Conservation (phyloP, 2,888 invertebrate genomes). For the Mythimna vitellina region DNA sequence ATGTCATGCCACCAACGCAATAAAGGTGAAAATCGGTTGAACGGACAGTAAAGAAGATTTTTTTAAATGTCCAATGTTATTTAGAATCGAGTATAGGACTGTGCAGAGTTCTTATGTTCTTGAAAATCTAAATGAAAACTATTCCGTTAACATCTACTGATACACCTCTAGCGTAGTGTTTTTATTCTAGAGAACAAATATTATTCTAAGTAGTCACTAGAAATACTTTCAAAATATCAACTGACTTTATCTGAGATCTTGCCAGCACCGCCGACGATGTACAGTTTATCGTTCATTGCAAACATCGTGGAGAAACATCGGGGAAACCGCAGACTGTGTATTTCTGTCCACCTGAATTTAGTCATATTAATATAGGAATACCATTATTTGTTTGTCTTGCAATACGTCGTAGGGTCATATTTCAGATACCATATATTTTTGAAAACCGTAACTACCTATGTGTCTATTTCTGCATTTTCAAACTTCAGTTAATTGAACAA, state of each 20-base stretch:
- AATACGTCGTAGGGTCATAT: not conserved
- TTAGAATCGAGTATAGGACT: too few species aligned
- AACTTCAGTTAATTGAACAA: not conserved
- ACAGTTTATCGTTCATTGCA: constrained; percentile 91
- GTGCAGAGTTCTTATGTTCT: not conserved
- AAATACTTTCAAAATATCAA: constrained; percentile 5
- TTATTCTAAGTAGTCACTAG: not conserved
- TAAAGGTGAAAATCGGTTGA: too few species aligned
- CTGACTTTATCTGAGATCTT: constrained; percentile 86
- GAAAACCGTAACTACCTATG: too few species aligned
- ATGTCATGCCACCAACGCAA: too few species aligned
- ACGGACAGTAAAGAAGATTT: too few species aligned
- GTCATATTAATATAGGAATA: constrained; percentile 9
- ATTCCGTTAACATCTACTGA: not conserved
- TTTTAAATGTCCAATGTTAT: too few species aligned
- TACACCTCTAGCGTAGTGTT: not conserved
- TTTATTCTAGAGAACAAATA: not conserved
- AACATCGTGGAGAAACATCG: constrained; percentile 89
- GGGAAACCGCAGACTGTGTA: constrained; percentile 89
- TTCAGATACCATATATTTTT: not conserved
- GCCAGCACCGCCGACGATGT: constrained; percentile 93
- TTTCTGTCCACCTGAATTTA: constrained; percentile 89
- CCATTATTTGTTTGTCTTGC: constrained; percentile 2
- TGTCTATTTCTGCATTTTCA: not conserved
- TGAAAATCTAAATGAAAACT: not conserved